Evolutionary conservation across 2,113 vertebrate genomes (phyloP).

Genomic region (Ophiodon elongatus): DNA sequence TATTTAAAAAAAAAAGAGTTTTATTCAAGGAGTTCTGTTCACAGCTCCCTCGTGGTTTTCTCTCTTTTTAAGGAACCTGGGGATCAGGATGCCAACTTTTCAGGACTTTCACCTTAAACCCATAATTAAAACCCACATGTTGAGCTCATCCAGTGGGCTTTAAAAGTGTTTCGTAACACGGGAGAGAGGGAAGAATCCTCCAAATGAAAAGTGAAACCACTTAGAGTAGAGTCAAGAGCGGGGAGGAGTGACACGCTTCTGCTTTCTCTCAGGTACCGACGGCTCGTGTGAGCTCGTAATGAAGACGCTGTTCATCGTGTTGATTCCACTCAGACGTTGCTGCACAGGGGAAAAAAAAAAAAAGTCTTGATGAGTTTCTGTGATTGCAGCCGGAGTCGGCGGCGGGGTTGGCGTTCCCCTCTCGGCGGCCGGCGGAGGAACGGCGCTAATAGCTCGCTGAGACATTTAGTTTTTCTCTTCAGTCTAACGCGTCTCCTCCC

Average conservation of each 20-base stretch:
- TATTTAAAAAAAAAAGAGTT: too few species aligned
- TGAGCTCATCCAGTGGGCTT: neutral
- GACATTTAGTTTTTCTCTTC: constrained; percentile 18
- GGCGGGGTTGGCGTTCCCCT: neutral
- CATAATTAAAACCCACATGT: too few species aligned
- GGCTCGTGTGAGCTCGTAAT: neutral
- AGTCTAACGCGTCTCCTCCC: neutral
- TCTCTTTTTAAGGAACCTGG: neutral
- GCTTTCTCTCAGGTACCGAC: neutral
- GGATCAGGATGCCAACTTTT: neutral
- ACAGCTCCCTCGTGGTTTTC: neutral
- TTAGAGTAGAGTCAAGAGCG: constrained; percentile 2
- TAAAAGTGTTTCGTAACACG: neutral
- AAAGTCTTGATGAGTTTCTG: constrained; percentile 25
- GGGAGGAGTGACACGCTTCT: neutral
- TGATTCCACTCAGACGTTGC: neutral
- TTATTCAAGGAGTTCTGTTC: neutral
- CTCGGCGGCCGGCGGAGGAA: too few species aligned
- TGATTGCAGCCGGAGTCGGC: constrained; percentile 9
- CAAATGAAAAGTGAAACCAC: neutral
- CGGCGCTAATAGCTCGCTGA: neutral
- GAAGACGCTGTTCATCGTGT: neutral
- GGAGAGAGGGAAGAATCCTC: neutral
- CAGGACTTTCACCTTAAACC: neutral
- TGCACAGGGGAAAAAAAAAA: too few species aligned